phyloP scores from a whole-genome alignment of 30 jellyfish, hydroid and myxozoan species.

The Aurelia coerulea region DNA sequence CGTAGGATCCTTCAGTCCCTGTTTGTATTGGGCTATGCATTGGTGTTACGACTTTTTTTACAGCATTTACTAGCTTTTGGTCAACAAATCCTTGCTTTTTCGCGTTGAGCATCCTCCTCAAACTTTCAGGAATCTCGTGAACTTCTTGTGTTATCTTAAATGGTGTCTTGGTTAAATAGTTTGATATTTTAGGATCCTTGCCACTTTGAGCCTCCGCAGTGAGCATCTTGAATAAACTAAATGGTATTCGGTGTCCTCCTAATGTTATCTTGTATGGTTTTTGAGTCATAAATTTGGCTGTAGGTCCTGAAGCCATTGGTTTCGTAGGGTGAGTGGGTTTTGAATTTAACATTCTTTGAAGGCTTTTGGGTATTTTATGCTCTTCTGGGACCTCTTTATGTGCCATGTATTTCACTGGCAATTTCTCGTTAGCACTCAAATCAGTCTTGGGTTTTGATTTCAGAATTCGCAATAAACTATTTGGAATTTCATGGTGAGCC shows the following conservation, averaged over 20 bases:
- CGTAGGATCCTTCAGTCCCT: background rate
- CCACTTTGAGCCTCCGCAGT: conserved; percentile 42
- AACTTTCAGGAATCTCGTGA: conserved; percentile 47
- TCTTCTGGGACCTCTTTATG: background rate
- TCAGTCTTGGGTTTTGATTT: too few relatives aligned
- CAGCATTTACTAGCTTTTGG: background rate
- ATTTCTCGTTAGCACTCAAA: too few relatives aligned
- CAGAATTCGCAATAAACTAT: too few relatives aligned
- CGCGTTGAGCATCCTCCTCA: conserved; percentile 18
- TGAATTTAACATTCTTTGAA: background rate
- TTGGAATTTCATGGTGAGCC: too few relatives aligned
- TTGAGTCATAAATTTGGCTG: conserved; percentile 16
- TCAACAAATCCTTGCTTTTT: background rate
- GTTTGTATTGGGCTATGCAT: background rate
- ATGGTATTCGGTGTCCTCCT: conserved; percentile 31
- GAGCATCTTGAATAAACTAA: conserved; percentile 27
- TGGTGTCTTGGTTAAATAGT: conserved; percentile 22
- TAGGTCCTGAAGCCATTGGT: background rate
- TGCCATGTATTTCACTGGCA: background rate
- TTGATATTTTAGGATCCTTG: conserved; percentile 29
- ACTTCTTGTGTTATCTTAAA: conserved; percentile 27
- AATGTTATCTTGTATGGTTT: conserved; percentile 40
- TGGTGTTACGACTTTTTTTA: background rate
- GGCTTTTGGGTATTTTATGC: background rate
- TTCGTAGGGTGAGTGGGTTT: background rate